A percentile compares a stretch with the other conserved stretches of the same genome.
phyloP scores from a whole-genome alignment of 2,113 vertebrate genomes.

The Sarotherodon lohbergeri region DNA sequence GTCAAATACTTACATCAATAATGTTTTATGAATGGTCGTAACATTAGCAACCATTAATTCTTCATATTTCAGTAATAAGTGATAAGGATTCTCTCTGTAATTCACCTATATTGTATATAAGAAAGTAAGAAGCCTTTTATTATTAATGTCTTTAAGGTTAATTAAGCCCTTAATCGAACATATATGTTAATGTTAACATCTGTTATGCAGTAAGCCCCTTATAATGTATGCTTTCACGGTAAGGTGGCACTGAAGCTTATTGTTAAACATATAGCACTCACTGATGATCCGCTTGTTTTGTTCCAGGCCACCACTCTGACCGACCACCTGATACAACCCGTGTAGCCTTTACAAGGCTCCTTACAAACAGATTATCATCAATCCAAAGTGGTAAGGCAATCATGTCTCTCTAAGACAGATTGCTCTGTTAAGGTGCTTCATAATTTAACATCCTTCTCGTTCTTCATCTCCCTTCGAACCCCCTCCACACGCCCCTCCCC shows the following conservation, averaged over 20 bases:
- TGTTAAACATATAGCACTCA: neutral
- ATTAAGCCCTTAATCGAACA: neutral
- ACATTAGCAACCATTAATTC: neutral
- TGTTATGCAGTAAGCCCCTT: neutral
- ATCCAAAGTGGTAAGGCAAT: slow-evolving; percentile 59
- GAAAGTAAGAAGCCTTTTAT: neutral
- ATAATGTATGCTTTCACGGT: neutral
- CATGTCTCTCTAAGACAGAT: slow-evolving; percentile 67
- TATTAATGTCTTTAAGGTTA: neutral
- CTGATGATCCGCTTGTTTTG: neutral
- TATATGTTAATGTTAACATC: neutral
- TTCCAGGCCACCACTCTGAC: neutral
- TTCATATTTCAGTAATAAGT: neutral
- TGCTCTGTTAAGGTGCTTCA: slow-evolving; percentile 70
- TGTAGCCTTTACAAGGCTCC: slow-evolving; percentile 37
- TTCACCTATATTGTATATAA: neutral
- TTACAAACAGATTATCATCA: slow-evolving; percentile 69
- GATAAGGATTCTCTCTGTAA: neutral
- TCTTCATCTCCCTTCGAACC: slow-evolving; percentile 36
- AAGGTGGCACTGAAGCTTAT: neutral
- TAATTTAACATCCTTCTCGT: slow-evolving; percentile 72
- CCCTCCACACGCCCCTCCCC: neutral
- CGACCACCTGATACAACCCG: slow-evolving; percentile 2
- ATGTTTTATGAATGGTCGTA: neutral
- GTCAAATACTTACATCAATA: neutral